phyloP scores from a whole-genome alignment of 1,140 invertebrate species.

The Lordiphosa clarofinis region DNA sequence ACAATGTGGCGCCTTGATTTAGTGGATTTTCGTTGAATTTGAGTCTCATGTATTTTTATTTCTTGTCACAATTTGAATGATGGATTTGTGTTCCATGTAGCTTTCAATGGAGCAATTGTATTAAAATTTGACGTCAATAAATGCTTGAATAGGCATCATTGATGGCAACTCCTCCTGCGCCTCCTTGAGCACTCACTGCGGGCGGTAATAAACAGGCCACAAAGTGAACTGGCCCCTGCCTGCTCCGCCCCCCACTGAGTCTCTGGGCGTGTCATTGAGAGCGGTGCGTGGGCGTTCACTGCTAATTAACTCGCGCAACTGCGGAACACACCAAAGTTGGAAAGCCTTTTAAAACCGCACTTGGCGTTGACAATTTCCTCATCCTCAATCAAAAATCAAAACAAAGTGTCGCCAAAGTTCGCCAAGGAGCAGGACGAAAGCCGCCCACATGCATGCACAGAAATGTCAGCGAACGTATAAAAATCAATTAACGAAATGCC shows the following conservation, averaged over 20 bases:
- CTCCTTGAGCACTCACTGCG: conserved; percentile 1
- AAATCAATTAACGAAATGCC: conserved; percentile 21
- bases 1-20: too few relatives aligned
- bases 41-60: conserved; percentile 2
- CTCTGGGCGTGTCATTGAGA: conserved; percentile 3
- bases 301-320: conserved; percentile 6
- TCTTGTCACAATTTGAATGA: conserved; percentile 12
- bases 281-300: not conserved
- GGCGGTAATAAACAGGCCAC: conserved; percentile 6
- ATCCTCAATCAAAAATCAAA: conserved; percentile 14
- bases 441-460: conserved; percentile 1
- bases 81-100: conserved; percentile 6
- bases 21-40: too few relatives aligned
- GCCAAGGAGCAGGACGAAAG: not conserved
- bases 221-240: conserved; percentile 1
- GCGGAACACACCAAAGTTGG: too few relatives aligned
- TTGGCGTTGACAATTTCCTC: conserved; percentile 8
- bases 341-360: conserved; percentile 13
- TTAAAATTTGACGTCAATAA: conserved; percentile 9
- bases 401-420: conserved; percentile 6
- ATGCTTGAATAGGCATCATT: conserved; percentile 11
- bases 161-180: not conserved
- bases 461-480: conserved; percentile 14
- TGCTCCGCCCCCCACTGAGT: not conserved
- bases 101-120: conserved; percentile 7